Base-by-base conservation (phyloP, 2,888 invertebrate species). In the Drosophila hamatofila region DNA sequence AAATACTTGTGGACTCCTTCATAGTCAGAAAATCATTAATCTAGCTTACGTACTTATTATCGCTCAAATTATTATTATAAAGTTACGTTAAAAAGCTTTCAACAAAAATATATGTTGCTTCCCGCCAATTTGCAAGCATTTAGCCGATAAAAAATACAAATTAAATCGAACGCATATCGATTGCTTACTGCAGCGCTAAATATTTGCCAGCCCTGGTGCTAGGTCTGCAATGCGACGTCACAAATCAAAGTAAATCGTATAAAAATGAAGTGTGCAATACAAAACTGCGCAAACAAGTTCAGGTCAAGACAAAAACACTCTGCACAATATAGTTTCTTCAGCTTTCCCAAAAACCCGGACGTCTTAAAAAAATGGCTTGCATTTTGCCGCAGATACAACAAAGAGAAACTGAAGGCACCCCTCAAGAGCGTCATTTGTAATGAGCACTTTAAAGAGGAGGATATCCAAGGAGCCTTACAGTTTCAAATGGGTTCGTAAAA, bases 211-310 rank as follows among this genome's bases (percentile, higher is more conserved):
- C 74, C 76, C 74, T 75, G 57, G 42, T 27, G 3, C 18, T 41
- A 52, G 33, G 23, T 66, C 12, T 35, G 52, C 23, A 48, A 35
- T 42, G 49, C 46, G 62, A 76, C 76, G 80, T 79, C 80, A 79
- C 75, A 77, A 77, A 79, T 52, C 42, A 46, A 41, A 57, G 46
- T 18, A 63, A 65, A 23, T 75, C 56, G 44, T 57, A 56, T n/a
- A 64, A 61, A 76, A 68, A 88, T 88, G 88, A 75, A 75, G 67
- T 82, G 82, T 63, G 85, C 64, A 4, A 75, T 82, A 49, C 64
- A 62, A 37, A 75, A 69, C 58, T 88, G 86, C 55, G 57, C 63
- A 18, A 88, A 82, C 52, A 80, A 62, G 18, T 75, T 80, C n/a
- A 75, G 70, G 14, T 57, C 80, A 2, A 48, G 54, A 37, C 69